phyloP scores from a whole-genome alignment of 1,140 invertebrate genomes.

The Drosophila orosa region DNA sequence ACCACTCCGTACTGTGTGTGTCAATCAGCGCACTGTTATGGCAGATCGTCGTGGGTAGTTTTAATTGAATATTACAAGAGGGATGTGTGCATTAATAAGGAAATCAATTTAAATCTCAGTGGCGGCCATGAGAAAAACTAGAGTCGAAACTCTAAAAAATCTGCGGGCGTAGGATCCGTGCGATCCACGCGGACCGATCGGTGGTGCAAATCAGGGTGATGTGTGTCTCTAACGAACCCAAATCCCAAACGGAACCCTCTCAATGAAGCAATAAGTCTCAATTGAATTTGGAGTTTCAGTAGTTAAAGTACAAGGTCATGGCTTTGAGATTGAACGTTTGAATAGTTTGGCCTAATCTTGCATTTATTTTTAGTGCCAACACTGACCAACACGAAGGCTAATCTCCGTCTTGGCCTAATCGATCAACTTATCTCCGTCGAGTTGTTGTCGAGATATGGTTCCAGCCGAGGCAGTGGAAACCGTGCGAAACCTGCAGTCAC shows the following conservation, averaged over 20 bases:
- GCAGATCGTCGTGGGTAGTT: conserved; percentile 61
- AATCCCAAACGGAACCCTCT: conserved; percentile 37
- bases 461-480: conserved; percentile 3
- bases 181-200: conserved; percentile 6
- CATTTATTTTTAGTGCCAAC: conserved; percentile 10
- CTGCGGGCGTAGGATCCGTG: conserved; percentile 78
- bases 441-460: conserved; percentile 33
- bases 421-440: conserved; percentile 37
- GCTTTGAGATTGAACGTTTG: background rate
- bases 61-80: conserved; percentile 83
- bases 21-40: conserved; percentile 61
- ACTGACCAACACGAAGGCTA: conserved; percentile 9
- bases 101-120: conserved; percentile 83
- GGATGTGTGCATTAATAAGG: conserved; percentile 83
- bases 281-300: conserved; percentile 53
- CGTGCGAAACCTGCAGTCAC: conserved; percentile 56
- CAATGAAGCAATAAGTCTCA: conserved; percentile 76
- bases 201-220: conserved; percentile 51
- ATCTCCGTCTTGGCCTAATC: conserved; percentile 45
- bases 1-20: conserved; percentile 62
- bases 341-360: conserved; percentile 18
- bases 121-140: conserved; percentile 69
- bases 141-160: conserved; percentile 65
- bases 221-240: conserved; percentile 35
- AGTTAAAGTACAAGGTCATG: conserved; percentile 57